These are phyloP conservation scores for Apodemus sylvaticus DNA, from an alignment of 2,113 vertebrate species.

Conservation along the genomic window DNA sequence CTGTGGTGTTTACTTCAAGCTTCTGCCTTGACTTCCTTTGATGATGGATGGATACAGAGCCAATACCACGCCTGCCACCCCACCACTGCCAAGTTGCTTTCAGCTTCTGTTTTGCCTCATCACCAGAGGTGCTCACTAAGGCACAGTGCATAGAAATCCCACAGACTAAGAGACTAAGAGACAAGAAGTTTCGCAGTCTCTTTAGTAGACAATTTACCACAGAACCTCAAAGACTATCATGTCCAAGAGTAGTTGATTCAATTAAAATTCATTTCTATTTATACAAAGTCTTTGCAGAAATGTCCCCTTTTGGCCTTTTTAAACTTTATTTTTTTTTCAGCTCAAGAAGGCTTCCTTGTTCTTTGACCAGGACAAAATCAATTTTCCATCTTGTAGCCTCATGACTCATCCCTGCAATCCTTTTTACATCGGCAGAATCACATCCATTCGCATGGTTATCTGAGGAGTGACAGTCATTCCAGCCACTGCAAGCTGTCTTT, in stretches of 20 bases:
- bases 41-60: neutral
- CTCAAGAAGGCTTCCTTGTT: neutral
- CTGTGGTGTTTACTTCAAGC: neutral
- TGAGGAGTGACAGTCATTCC: neutral
- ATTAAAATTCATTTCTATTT: neutral
- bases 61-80: no score
- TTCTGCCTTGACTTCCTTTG: neutral
- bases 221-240: neutral
- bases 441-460: neutral
- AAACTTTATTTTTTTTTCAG: neutral
- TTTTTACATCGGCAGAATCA: neutral
- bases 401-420: neutral
- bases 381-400: neutral
- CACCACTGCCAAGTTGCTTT: neutral
- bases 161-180: neutral
- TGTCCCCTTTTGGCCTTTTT: neutral
- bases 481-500: neutral
- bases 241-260: neutral
- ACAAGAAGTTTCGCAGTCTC: neutral
- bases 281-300: neutral
- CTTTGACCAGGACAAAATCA: neutral
- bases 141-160: neutral
- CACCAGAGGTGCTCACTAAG: no score
- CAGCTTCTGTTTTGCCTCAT: neutral
- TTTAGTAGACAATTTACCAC: neutral